phyloP scores from a whole-genome alignment of 2,888 invertebrate genomes.

The Tetranychus piercei region DNA sequence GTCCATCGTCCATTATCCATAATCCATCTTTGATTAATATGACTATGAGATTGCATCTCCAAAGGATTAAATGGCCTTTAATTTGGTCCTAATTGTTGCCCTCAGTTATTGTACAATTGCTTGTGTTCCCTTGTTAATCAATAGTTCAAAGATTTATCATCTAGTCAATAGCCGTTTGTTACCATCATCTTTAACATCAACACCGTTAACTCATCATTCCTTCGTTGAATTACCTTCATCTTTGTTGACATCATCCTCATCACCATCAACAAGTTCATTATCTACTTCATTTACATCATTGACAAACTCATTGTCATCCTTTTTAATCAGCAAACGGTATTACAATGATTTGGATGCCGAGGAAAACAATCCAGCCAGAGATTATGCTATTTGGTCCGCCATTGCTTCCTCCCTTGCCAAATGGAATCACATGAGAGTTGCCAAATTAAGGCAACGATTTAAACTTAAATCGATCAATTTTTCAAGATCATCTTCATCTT shows the following conservation, averaged over 20 bases:
- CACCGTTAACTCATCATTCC: neutral
- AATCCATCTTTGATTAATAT: neutral
- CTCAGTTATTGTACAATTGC: neutral
- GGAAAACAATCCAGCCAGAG: slow-evolving; percentile 2
- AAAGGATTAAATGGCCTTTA: neutral
- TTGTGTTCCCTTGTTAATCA: neutral
- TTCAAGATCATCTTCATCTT: neutral
- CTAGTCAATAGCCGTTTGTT: no score
- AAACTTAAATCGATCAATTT: neutral
- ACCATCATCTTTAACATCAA: neutral
- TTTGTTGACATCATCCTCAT: neutral
- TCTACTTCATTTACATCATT: neutral
- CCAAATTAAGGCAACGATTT: neutral
- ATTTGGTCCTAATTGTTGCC: neutral
- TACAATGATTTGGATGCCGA: neutral
- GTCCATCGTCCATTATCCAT: neutral
- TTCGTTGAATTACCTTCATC: no score
- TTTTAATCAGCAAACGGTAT: neutral
- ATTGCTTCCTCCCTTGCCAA: neutral
- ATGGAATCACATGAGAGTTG: slow-evolving; percentile 6
- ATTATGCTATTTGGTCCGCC: slow-evolving; percentile 7
- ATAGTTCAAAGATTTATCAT: no score
- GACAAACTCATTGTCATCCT: neutral
- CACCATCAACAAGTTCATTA: neutral
- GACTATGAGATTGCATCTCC: neutral